Conservation (phyloP, 2,888 invertebrate genomes). For the Aporophyla nigra region DNA sequence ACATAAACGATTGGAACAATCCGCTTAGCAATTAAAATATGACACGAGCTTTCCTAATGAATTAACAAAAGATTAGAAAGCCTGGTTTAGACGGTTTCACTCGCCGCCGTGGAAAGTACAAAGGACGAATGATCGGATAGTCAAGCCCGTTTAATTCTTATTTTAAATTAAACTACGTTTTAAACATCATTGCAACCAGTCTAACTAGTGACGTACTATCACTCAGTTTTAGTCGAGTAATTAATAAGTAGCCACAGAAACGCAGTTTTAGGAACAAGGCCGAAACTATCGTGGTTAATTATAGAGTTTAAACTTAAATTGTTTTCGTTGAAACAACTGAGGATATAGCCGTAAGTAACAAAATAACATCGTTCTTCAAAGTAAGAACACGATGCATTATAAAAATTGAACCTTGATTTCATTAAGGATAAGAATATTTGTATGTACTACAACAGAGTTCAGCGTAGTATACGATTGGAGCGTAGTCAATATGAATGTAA, state of each 20-base stretch:
- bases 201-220: conserved; percentile 22
- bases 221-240: conserved; percentile 33
- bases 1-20: conserved; percentile 52
- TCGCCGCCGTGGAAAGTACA: conserved; percentile 61
- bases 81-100: conserved; percentile 72
- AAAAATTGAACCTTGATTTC: background rate
- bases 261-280: conserved; percentile 46
- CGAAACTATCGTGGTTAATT: conserved; percentile 26
- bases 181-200: conserved; percentile 30
- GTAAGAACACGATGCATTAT: background rate
- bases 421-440: background rate
- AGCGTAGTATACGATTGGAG: conserved; percentile 8
- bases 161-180: conserved; percentile 36
- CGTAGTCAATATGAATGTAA: conserved; percentile 24
- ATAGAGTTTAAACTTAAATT: conserved; percentile 23
- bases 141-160: conserved; percentile 29
- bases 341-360: background rate
- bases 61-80: conserved; percentile 86
- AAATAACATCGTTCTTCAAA: background rate
- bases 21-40: conserved; percentile 81
- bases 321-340: conserved; percentile 8
- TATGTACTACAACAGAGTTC: background rate
- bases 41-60: conserved; percentile 79
- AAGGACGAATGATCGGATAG: conserved; percentile 59
- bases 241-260: conserved; percentile 39